Evolutionary conservation across 2,113 vertebrate species (phyloP), one percentile per base, ranked within the genome.

Genomic region (Neodontobutis hainanensis): DNA sequence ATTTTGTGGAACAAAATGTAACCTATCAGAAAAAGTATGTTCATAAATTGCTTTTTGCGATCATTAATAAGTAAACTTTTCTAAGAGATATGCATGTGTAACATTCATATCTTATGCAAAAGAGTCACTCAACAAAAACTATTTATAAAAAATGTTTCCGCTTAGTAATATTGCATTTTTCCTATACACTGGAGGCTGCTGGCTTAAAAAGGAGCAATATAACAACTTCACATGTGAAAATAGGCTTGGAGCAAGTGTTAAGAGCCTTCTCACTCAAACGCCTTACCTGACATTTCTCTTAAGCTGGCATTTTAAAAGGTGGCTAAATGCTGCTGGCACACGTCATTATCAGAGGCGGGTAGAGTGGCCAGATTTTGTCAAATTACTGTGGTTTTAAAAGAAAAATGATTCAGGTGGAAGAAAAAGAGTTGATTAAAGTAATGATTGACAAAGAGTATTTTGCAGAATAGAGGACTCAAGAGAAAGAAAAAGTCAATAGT

Each of bases 291-390:
- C 34, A n/a, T 14, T 38, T 3, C 32, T 38, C 34, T n/a, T 7
- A 53, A 34, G 34, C 14, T 55, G 34, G 34, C 52, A 15, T 55
- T 55, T 55, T 8, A 38, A 52, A 15, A 55, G 52, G 51, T 53
- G 51, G 27, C 32, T 53, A 34, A 36, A 35, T 34, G 34, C 52
- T 55, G 34, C 34, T n/a, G 34, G 52, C 52, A 55, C 52, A 38
- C 34, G 36, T 55, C 34, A 55, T 55, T 38, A 55, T 55, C 52
- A 7, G 34, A 55, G 34, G 34, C 15, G 52, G 52, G 34, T 34
- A 38, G 14, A 55, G 12, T 0, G 52, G 52, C 52, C 7, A 36
- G 1, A 55, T 3, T 4, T 12, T 15, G 34, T 14, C 52, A 36
- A 36, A 55, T 36, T 38, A 8, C 38, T 40, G 38, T 40, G 38